These are phyloP conservation scores for Drosophila murphyi DNA, from an alignment of 1,140 invertebrate genomes.

Conservation along the genomic window DNA sequence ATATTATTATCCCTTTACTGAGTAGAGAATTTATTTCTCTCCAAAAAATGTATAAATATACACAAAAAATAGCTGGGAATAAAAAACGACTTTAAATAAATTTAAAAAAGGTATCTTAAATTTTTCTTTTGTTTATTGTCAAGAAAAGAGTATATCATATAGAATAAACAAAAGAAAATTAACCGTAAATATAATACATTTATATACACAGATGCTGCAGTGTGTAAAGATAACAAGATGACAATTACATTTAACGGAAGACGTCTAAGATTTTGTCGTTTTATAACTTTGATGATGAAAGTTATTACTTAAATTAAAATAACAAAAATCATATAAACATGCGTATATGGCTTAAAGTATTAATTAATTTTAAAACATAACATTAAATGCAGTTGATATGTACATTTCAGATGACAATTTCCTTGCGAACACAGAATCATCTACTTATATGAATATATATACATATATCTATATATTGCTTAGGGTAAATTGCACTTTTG, in stretches of 20 bases:
- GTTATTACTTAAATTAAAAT: background rate
- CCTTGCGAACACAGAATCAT: constrained; percentile 22
- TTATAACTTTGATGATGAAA: background rate
- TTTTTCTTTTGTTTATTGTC: background rate
- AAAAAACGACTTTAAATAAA: too few relatives aligned
- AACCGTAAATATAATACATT: constrained; percentile 27
- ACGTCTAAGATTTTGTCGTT: constrained; percentile 54
- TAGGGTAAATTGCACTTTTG: constrained; percentile 64
- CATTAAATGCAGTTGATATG: background rate
- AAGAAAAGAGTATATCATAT: constrained; percentile 27
- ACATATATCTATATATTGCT: background rate
- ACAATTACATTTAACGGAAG: constrained; percentile 54
- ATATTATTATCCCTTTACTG: too few relatives aligned
- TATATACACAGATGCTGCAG: background rate
- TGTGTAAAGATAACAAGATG: background rate
- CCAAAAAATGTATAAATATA: too few relatives aligned
- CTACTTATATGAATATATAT: too few relatives aligned
- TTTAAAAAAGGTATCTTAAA: too few relatives aligned
- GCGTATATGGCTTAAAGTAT: too few relatives aligned
- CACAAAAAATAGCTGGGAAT: too few relatives aligned
- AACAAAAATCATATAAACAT: background rate
- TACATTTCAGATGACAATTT: constrained; percentile 16
- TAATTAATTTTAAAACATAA: background rate
- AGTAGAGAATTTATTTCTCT: too few relatives aligned
- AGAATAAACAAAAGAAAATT: constrained; percentile 39